Conservation (phyloP, 1,140 invertebrate genomes). For the Rhagoletis pomonella region DNA sequence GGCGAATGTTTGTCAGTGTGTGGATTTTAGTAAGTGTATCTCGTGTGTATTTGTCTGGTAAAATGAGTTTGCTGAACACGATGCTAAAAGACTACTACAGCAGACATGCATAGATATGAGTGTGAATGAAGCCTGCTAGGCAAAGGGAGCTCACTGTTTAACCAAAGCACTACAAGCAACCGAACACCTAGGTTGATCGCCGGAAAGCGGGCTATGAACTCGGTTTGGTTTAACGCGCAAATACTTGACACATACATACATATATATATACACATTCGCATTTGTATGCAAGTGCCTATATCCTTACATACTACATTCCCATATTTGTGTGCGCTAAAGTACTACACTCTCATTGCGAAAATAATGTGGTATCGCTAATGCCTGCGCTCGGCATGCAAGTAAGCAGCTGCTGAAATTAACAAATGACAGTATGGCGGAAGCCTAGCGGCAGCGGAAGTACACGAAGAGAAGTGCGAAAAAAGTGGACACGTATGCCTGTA, state of each 20-base stretch:
- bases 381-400: neutral
- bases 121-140: neutral
- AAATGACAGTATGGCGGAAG: neutral
- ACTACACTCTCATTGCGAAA: neutral
- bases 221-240: neutral
- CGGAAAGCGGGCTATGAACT: constrained; percentile 25
- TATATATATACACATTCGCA: neutral
- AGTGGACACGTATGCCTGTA: neutral
- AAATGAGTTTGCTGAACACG: constrained; percentile 15
- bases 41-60: neutral
- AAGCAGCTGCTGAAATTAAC: constrained; percentile 4
- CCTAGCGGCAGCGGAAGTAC: neutral
- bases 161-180: neutral
- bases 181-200: constrained; percentile 11
- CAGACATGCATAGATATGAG: neutral
- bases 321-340: neutral
- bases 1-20: neutral
- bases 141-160: too few species aligned
- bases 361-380: neutral
- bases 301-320: neutral
- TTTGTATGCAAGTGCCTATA: neutral
- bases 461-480: neutral
- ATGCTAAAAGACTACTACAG: neutral
- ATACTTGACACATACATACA: neutral
- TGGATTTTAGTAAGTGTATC: neutral